Base-by-base conservation (phyloP, 1,140 invertebrate species). In the Camponotus vicinus region DNA sequence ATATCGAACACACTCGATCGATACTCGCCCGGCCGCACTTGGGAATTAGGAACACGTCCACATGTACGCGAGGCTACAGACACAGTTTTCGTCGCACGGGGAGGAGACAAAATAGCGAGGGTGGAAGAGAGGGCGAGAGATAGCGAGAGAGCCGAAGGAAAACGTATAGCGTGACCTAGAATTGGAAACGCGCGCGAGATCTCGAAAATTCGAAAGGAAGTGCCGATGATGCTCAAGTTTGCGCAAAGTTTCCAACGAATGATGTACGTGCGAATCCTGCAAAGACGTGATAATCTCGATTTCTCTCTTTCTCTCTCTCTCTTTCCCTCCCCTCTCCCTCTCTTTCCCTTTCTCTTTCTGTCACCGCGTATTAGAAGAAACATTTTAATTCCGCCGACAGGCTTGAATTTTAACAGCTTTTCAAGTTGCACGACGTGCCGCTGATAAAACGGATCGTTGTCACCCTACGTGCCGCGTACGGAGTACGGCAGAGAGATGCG, bases 41-140 rank as follows among this genome's bases (percentile, higher is more conserved):
- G 85, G 73, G 86, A 90, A 90, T 90, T 86, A 89, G 88, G 88
- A 87, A 89, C 88, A 84, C 85, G 88, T 89, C 5, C 78, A 75
- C 77, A 86, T 80, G 77, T 86, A 67, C 69, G 57, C 45, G 49
- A 9, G 15, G 80, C 57, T 61, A 83, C 73, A 86, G 88, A 70
- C 88, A 64, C 45, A 55, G 57, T 87, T 86, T 73, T 88, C 66
- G 77, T 73, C 75, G 59, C 32, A 69, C 49, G 57, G 40, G 40
- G 49, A 69, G 64, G 70, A 75, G 77, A 59, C 61, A 79, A 87
- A 83, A 83, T 45, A 52, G 42, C 49, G 37, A 49, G 40, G 21
- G 45, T 15, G 57, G 49, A 15, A 52, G 37, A 45, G 66, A 7
- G 21, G 37, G 11, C 18, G 18, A 8, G 15, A 55, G 57, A 21